phyloP scores from a whole-genome alignment of 2,888 invertebrate species.

The Trisateles emortualis region DNA sequence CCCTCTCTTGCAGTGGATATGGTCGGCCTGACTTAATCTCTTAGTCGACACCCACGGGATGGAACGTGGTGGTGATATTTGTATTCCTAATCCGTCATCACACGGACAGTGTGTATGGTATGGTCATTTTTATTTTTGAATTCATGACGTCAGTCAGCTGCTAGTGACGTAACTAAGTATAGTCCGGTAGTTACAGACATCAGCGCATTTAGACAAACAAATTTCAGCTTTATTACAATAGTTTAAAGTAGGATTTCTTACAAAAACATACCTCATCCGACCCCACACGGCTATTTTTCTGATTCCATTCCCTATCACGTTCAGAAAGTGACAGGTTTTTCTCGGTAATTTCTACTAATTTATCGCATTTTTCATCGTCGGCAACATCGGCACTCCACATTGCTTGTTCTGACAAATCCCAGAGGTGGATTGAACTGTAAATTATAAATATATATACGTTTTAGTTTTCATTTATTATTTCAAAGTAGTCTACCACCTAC shows the following conservation, averaged over 20 bases:
- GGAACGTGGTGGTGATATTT: too few species aligned
- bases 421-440: conserved; percentile 75
- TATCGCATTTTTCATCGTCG: conserved; percentile 48
- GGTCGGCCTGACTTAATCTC: too few species aligned
- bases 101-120: too few species aligned
- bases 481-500: too few species aligned
- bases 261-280: conserved; percentile 48
- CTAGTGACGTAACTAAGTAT: too few species aligned
- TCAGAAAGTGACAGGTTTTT: conserved; percentile 57
- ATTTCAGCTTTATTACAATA: conserved; percentile 4
- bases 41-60: too few species aligned
- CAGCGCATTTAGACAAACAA: neutral
- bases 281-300: conserved; percentile 57
- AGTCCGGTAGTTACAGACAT: too few species aligned
- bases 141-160: too few species aligned
- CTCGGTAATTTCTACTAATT: conserved; percentile 55
- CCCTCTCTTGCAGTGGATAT: too few species aligned
- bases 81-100: too few species aligned
- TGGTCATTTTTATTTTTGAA: too few species aligned
- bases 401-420: conserved; percentile 76
- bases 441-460: conserved; percentile 1
- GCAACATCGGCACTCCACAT: conserved; percentile 60
- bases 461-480: too few species aligned
- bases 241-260: neutral
- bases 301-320: conserved; percentile 69